Base-by-base conservation (phyloP, 64 coral and sea anemone species). In the Exaiptasia diaphana region DNA sequence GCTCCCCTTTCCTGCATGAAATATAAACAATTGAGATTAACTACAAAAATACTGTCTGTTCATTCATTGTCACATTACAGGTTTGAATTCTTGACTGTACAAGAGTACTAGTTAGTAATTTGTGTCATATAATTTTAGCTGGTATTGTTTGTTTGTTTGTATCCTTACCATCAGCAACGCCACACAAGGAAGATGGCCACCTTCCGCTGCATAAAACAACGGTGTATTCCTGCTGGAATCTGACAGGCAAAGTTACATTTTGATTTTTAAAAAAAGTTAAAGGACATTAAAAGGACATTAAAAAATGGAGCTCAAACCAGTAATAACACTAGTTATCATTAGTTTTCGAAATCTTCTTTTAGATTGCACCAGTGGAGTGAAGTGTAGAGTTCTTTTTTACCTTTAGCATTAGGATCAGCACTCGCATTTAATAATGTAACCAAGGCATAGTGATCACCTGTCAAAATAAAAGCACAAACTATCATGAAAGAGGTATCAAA, bases 361-460 rank as follows among this genome's bases (percentile, higher is more conserved):
- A n/a, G n/a, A n/a, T n/a, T n/a, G n/a, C n/a, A n/a, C n/a, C n/a
- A n/a, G n/a, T n/a, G n/a, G n/a, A n/a, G n/a, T n/a, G n/a, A n/a
- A n/a, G n/a, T n/a, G n/a, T n/a, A n/a, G n/a, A n/a, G n/a, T n/a
- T n/a, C n/a, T n/a, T n/a, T n/a, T n/a, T n/a, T 87, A 97, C 93
- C 93, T 89, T 85, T 99, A 38, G 76, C 28, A 81, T 99, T 99
- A 31, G 93, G 79, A 46, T 99, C 90, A 41, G 82, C 80, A 33
- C 84, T 88, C 36, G 86, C 80, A 89, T 91, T 92, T 20, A 97
- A 57, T 27, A 97, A 43, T 23, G 89, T 92, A 34, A 91, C 85
- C 53, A 97, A 64, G 26, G 90, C 81, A 60, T 97, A 91, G 50
- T 97, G 94, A 43, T 97, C 94, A 25, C 94, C 94, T 97, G 41